Conservation (phyloP, 2,797 vertebrate species). For the Orestias chungarensis region DNA sequence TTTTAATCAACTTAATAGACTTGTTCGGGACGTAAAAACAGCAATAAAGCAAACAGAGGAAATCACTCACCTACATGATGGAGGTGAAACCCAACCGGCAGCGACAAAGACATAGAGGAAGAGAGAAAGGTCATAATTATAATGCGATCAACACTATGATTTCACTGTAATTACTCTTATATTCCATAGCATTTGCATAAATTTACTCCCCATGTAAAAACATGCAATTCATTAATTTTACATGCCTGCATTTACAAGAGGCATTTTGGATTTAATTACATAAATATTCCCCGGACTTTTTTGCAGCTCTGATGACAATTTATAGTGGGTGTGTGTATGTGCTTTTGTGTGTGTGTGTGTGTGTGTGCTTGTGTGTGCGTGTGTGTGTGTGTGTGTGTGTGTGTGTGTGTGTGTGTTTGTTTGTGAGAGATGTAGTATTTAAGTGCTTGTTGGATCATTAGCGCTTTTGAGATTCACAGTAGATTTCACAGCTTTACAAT, state of each 20-base stretch:
- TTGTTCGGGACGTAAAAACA: conserved; percentile 1
- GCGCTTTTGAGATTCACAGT: conserved; percentile 71
- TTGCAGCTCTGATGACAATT: conserved; percentile 63
- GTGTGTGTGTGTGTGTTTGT: conserved; percentile 14
- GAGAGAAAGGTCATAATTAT: conserved; percentile 58
- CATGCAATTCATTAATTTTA: conserved; percentile 73
- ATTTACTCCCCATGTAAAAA: conserved; percentile 64
- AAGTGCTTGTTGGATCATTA: conserved; percentile 73
- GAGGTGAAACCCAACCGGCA: conserved; percentile 29
- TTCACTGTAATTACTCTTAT: conserved; percentile 66
- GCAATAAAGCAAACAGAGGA: conserved; percentile 9
- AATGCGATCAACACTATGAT: conserved; percentile 51
- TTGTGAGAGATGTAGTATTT: conserved; percentile 52
- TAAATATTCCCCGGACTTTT: conserved; percentile 68
- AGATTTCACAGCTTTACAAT: conserved; percentile 72
- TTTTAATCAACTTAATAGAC: conserved; percentile 33
- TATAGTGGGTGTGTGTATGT: conserved; percentile 17
- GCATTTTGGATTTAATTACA: conserved; percentile 68
- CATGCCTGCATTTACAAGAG: conserved; percentile 61
- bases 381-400: conserved; percentile 15
- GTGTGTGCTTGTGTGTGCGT: conserved; percentile 7
- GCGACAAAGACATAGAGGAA: conserved; percentile 41
- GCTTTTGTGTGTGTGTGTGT: conserved; percentile 13
- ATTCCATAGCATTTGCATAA: conserved; percentile 68
- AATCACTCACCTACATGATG: conserved; percentile 59